Evolutionary conservation across 2,888 invertebrate genomes (phyloP).

Genomic region (Psylliodes chrysocephalus): DNA sequence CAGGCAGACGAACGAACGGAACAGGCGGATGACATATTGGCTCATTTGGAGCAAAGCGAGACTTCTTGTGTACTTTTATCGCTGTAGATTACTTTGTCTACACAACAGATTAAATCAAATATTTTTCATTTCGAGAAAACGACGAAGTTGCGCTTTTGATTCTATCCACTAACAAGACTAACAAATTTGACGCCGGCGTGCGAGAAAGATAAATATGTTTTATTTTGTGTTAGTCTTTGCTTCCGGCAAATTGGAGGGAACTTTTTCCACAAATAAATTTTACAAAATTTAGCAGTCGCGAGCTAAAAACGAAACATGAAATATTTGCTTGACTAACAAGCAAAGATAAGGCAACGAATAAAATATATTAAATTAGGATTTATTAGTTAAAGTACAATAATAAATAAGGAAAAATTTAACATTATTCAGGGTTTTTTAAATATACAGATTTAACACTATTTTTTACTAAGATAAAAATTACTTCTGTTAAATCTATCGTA

Average conservation of each 20-base stretch:
- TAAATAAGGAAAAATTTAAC: too few species aligned
- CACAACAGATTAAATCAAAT: conserved; percentile 65
- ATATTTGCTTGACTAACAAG: too few species aligned
- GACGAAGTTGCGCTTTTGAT: conserved; percentile 38
- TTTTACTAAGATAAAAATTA: too few species aligned
- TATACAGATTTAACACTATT: too few species aligned
- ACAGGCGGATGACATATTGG: conserved; percentile 59
- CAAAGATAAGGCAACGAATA: too few species aligned
- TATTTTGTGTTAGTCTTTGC: conserved; percentile 22
- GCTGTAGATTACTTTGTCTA: conserved; percentile 64
- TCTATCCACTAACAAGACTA: conserved; percentile 39
- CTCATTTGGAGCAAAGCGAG: conserved; percentile 60
- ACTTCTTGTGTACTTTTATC: conserved; percentile 64
- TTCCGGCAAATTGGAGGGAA: conserved; percentile 24
- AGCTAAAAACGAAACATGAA: too few species aligned
- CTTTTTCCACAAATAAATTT: conserved; percentile 22
- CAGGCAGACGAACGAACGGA: conserved; percentile 40
- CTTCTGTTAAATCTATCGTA: too few species aligned
- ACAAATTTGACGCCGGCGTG: conserved; percentile 38
- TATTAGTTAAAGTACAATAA: too few species aligned
- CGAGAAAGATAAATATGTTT: conserved; percentile 33
- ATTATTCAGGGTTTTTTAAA: too few species aligned
- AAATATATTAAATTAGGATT: too few species aligned
- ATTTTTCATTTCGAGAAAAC: conserved; percentile 60
- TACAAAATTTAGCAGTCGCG: background rate